Evolutionary conservation across 2,113 vertebrate species (phyloP), one percentile per base, ranked within the genome.

Genomic region (Phyllostomus discolor): DNA sequence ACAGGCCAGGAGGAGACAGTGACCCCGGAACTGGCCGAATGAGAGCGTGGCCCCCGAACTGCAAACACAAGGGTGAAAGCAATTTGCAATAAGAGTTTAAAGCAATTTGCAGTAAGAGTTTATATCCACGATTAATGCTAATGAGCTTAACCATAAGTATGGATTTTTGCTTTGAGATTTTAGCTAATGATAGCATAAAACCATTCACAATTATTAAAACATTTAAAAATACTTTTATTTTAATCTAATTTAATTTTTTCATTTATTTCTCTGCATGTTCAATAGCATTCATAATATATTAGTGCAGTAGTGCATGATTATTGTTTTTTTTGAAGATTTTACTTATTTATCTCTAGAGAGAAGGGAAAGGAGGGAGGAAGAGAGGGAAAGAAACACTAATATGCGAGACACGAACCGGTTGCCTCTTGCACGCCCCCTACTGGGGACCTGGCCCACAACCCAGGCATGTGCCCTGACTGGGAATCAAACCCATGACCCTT

Each of bases 11-110:
- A 46, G 14, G 38, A 43, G 50, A 6, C 14, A 2, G 1, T 3
- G 73, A 67, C 2, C 1, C 4, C 3, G 4, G n/a, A 0, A 2
- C 4, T 1, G 62, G 31, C 15, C 20, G 48, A 11, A 10, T 4
- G 6, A 57, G 85, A 81, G 52, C 46, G 20, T 1, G 35, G 19
- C 33, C 92, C 83, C 82, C 41, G 3, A 11, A 24, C 66, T 43
- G 66, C 79, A 15, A 7, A 22, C 2, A 0, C 0, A 7, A 59
- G 24, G 10, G 15, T 73, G 69, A 70, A 57, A 48, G 75, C 28
- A 16, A 17, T 33, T 28, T 54, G 35, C 54, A 35, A 31, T 17
- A 70, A 70, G 57, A 70, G 20, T 66, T 38, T 41, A 69, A 57
- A 48, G 75, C 28, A 16, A 17, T 33, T 33, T 54, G 35, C 54